Percentiles rank a stretch among this genome's conserved stretches.
Evolutionary conservation across 2,888 invertebrate genomes (phyloP).

Genomic region (Rhodophaea formosa): DNA sequence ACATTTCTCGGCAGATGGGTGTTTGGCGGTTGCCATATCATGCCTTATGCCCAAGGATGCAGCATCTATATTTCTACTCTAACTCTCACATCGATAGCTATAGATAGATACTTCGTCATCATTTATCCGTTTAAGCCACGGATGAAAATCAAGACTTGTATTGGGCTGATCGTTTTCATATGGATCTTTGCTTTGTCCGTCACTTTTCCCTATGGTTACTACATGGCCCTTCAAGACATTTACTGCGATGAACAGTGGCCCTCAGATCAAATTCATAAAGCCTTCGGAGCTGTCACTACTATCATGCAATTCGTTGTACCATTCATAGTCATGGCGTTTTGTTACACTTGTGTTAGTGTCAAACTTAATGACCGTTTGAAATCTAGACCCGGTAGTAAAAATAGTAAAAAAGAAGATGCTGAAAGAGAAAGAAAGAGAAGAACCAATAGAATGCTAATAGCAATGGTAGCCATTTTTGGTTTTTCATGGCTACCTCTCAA

Average conservation of each 20-base stretch:
- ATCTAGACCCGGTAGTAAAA: constrained; percentile 87
- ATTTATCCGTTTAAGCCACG: constrained; percentile 92
- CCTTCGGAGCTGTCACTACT: constrained; percentile 89
- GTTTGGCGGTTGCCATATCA: constrained; percentile 92
- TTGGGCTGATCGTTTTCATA: constrained; percentile 88
- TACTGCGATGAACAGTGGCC: constrained; percentile 91
- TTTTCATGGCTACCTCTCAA: constrained; percentile 93
- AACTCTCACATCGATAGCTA: constrained; percentile 94
- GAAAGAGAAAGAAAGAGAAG: constrained; percentile 89
- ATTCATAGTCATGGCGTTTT: constrained; percentile 91
- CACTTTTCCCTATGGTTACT: constrained; percentile 92
- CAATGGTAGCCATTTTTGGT: constrained; percentile 94
- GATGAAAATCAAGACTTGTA: constrained; percentile 89
- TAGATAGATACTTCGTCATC: constrained; percentile 95
- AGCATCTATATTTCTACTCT: constrained; percentile 95
- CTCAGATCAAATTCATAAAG: constrained; percentile 84
- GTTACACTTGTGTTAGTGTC: constrained; percentile 91
- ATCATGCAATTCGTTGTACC: constrained; percentile 93
- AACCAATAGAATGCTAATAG: constrained; percentile 94
- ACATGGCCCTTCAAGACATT: constrained; percentile 82
- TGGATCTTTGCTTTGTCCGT: constrained; percentile 90
- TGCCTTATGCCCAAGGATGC: constrained; percentile 92
- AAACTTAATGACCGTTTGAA: constrained; percentile 87
- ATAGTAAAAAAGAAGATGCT: constrained; percentile 87
- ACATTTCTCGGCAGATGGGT: constrained; percentile 92